Evolutionary conservation across 2,888 invertebrate species (phyloP).

Genomic region (Hermodice carunculata): DNA sequence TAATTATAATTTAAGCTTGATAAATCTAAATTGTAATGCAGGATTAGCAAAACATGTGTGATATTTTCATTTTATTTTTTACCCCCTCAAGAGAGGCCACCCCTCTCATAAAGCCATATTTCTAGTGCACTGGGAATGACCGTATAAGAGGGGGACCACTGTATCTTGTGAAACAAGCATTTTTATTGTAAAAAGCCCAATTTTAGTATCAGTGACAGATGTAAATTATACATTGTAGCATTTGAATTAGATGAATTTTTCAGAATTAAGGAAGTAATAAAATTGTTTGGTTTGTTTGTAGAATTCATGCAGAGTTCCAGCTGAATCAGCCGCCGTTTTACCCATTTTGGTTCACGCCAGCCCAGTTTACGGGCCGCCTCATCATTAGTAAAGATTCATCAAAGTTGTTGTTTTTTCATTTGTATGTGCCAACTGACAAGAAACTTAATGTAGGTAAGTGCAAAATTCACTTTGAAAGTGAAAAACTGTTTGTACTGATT

Average conservation of each 20-base stretch:
- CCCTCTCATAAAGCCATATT: no score
- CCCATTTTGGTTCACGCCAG: constrained; percentile 69
- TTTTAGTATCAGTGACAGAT: neutral
- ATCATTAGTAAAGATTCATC: constrained; percentile 55
- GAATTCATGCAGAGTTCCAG: constrained; percentile 69
- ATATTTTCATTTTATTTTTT: no score
- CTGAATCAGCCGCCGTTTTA: constrained; percentile 63
- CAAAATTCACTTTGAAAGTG: no score
- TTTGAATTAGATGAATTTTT: neutral
- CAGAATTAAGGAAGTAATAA: neutral
- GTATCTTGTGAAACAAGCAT: no score
- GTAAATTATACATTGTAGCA: neutral
- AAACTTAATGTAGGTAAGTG: constrained; percentile 68
- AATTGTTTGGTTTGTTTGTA: constrained; percentile 34
- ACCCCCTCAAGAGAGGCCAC: no score
- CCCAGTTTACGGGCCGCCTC: constrained; percentile 64
- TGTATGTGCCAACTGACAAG: constrained; percentile 61
- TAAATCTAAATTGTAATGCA: no score
- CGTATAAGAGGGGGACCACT: no score
- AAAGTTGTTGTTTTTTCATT: constrained; percentile 54
- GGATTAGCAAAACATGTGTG: no score
- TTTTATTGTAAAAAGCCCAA: no score
- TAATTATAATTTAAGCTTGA: no score
- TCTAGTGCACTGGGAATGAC: no score
- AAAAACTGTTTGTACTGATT: no score